Conservation (phyloP, 1,140 invertebrate species). For the Ceratitis capitata region DNA sequence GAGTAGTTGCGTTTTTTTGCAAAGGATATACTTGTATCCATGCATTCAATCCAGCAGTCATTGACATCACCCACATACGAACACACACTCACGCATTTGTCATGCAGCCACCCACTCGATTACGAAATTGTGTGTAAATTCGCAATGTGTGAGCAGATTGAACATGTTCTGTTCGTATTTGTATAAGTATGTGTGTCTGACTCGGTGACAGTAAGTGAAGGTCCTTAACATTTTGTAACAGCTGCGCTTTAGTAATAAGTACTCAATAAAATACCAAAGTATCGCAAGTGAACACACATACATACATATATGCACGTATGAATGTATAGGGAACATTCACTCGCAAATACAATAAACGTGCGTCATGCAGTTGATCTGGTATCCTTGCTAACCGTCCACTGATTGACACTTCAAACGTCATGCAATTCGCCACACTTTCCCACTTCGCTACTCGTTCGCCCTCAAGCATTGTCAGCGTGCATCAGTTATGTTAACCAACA, state of each 20-base stretch:
- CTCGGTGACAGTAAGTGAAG: not conserved
- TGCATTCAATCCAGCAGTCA: not conserved
- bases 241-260: slow-evolving; percentile 25
- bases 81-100: not conserved
- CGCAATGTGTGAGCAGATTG: not conserved
- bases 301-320: too few relatives aligned
- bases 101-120: not conserved
- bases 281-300: too few relatives aligned
- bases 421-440: not conserved
- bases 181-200: too few relatives aligned
- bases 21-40: not conserved
- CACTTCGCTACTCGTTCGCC: too few relatives aligned
- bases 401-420: not conserved
- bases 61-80: not conserved
- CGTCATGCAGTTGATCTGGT: not conserved
- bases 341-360: not conserved
- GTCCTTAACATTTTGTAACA: slow-evolving; percentile 34
- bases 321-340: too few relatives aligned
- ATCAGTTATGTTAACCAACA: not conserved
- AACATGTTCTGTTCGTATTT: too few relatives aligned
- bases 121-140: not conserved
- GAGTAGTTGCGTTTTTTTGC: too few relatives aligned
- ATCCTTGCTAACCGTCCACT: not conserved
- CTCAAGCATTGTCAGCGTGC: not conserved
- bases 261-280: not conserved